A percentile compares a stretch with the other conserved stretches of the same genome.
phyloP scores from a whole-genome alignment of 2,113 vertebrate species.

The Steatornis caripensis region DNA sequence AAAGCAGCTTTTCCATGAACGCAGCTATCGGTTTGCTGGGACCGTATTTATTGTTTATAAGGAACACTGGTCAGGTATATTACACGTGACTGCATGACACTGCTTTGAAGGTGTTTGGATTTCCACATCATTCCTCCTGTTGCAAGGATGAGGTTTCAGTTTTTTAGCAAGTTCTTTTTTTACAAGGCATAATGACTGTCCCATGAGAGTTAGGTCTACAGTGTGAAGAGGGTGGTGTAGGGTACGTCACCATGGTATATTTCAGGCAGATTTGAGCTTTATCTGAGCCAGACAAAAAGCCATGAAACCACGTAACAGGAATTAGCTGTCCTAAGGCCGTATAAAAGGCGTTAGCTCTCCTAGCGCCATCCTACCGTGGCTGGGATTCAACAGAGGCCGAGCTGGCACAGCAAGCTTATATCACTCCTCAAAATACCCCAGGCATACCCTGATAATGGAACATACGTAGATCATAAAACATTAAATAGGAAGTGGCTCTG shows the following conservation, averaged over 20 bases:
- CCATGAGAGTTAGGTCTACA: not conserved
- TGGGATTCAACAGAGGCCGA: not conserved
- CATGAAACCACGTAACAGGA: not conserved
- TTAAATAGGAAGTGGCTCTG: not conserved
- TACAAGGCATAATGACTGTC: not conserved
- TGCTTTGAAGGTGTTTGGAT: not conserved
- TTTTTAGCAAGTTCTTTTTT: not conserved
- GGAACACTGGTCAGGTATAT: not conserved
- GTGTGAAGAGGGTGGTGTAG: not conserved
- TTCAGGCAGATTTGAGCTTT: not conserved
- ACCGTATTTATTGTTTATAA: not conserved
- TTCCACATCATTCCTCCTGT: not conserved
- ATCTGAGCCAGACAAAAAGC: not conserved
- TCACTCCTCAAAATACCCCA: not conserved
- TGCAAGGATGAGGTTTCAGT: not conserved
- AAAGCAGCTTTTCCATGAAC: not conserved
- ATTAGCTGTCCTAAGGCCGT: not conserved
- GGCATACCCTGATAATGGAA: not conserved
- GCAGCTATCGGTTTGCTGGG: not conserved
- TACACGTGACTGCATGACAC: not conserved
- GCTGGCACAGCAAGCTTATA: conserved; percentile 7
- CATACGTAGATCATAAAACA: not conserved
- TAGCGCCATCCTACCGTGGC: not conserved
- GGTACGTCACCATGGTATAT: not conserved
- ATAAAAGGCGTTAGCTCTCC: not conserved